phyloP scores from a whole-genome alignment of 2,888 invertebrate genomes.

The Teleogryllus oceanicus region DNA sequence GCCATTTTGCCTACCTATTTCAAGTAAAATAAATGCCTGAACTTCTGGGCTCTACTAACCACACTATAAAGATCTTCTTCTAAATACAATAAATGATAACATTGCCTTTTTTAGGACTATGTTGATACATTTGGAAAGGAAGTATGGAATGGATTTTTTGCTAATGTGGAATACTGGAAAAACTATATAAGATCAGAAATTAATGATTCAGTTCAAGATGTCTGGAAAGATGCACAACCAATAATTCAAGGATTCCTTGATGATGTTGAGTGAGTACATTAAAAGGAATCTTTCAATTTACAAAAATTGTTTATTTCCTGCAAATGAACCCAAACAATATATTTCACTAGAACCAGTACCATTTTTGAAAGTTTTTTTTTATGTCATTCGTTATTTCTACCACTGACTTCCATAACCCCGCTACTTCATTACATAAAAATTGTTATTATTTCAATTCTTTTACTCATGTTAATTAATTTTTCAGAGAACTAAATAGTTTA shows the following conservation, averaged over 20 bases:
- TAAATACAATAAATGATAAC: not conserved
- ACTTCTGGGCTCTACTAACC: not conserved
- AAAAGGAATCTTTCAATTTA: slow-evolving; percentile 36
- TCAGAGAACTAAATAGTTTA: slow-evolving; percentile 53
- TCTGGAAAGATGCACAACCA: slow-evolving; percentile 74
- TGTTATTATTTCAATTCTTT: not conserved
- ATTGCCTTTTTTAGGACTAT: slow-evolving; percentile 11
- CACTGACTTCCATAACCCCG: too few species aligned
- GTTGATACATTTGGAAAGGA: slow-evolving; percentile 24
- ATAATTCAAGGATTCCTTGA: slow-evolving; percentile 66
- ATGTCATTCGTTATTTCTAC: too few species aligned
- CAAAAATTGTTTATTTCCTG: not conserved
- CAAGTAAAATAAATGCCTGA: too few species aligned
- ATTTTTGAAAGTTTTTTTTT: too few species aligned
- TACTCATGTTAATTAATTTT: slow-evolving; percentile 33
- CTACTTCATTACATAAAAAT: too few species aligned
- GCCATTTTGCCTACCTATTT: too few species aligned
- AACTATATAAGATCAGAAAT: slow-evolving; percentile 68
- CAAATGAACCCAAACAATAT: too few species aligned
- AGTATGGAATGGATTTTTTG: not conserved
- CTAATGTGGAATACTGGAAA: slow-evolving; percentile 58
- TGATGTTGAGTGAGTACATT: slow-evolving; percentile 58
- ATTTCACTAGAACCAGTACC: not conserved
- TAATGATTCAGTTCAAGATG: slow-evolving; percentile 60
- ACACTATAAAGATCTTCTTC: slow-evolving; percentile 25